Evolutionary conservation across 1,140 invertebrate genomes (phyloP).

Genomic region (Papilio xuthus): DNA sequence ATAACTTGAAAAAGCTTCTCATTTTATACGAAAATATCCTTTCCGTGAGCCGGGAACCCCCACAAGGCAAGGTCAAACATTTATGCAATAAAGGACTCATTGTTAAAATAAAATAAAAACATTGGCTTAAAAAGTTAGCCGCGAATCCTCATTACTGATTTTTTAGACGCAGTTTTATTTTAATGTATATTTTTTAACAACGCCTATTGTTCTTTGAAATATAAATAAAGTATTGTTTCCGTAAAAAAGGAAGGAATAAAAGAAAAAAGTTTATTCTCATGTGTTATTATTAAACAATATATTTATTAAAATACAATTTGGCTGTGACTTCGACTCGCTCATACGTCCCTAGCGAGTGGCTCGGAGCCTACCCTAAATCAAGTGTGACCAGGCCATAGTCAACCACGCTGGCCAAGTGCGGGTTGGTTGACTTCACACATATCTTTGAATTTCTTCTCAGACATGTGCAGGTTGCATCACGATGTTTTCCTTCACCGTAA

Average conservation of each 20-base stretch:
- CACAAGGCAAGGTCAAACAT: constrained; percentile 19
- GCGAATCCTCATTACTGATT: constrained; percentile 5
- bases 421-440: too few species aligned
- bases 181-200: neutral
- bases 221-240: neutral
- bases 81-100: constrained; percentile 20
- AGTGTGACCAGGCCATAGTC: too few species aligned
- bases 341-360: too few species aligned
- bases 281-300: neutral
- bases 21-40: neutral
- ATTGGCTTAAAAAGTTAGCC: constrained; percentile 1
- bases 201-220: neutral
- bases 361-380: too few species aligned
- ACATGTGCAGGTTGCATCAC: too few species aligned
- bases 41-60: neutral
- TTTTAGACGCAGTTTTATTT: constrained; percentile 12
- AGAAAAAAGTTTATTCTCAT: neutral
- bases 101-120: constrained; percentile 18
- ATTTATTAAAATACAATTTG: too few species aligned
- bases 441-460: too few species aligned
- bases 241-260: neutral
- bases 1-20: constrained; percentile 5
- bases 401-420: too few species aligned
- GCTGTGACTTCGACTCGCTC: too few species aligned
- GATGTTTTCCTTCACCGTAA: too few species aligned